Conservation (phyloP, 2,888 invertebrate genomes). For the Polydrusus tereticollis region DNA sequence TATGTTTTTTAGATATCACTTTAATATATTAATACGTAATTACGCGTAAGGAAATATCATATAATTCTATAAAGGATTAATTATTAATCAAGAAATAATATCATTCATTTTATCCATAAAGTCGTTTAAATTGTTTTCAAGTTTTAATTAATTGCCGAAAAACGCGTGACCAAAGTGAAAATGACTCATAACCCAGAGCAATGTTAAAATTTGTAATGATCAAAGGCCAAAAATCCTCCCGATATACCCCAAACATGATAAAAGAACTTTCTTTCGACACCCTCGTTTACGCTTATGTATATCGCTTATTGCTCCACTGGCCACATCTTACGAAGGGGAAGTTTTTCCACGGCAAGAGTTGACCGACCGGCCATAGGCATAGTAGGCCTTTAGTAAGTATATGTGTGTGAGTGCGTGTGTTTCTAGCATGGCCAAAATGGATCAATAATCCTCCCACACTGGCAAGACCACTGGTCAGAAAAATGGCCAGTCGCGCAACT, state of each 20-base stretch:
- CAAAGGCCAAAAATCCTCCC: neutral
- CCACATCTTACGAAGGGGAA: slow-evolving; percentile 42
- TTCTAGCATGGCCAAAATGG: slow-evolving; percentile 60
- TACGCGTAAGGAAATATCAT: too few relatives aligned
- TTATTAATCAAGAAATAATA: too few relatives aligned
- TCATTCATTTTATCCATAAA: too few relatives aligned
- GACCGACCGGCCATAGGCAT: slow-evolving; percentile 41
- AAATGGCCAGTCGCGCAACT: slow-evolving; percentile 65
- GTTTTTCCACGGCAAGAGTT: slow-evolving; percentile 27
- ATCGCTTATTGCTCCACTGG: slow-evolving; percentile 41
- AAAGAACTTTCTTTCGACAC: slow-evolving; percentile 27
- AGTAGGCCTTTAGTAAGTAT: slow-evolving; percentile 52
- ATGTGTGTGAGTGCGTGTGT: slow-evolving; percentile 62
- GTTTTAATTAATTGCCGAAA: too few relatives aligned
- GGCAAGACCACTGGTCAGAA: slow-evolving; percentile 67
- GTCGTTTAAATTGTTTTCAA: too few relatives aligned
- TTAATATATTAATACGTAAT: too few relatives aligned
- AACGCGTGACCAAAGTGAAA: neutral
- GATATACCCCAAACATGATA: slow-evolving; percentile 14
- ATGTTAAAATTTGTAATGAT: slow-evolving; percentile 4
- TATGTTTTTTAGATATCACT: too few relatives aligned
- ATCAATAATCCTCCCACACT: slow-evolving; percentile 68
- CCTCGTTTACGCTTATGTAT: slow-evolving; percentile 33
- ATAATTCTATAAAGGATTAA: too few relatives aligned
- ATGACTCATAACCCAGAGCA: neutral